phyloP scores from a whole-genome alignment of 2,888 invertebrate genomes.

The Crioceris asparagi region DNA sequence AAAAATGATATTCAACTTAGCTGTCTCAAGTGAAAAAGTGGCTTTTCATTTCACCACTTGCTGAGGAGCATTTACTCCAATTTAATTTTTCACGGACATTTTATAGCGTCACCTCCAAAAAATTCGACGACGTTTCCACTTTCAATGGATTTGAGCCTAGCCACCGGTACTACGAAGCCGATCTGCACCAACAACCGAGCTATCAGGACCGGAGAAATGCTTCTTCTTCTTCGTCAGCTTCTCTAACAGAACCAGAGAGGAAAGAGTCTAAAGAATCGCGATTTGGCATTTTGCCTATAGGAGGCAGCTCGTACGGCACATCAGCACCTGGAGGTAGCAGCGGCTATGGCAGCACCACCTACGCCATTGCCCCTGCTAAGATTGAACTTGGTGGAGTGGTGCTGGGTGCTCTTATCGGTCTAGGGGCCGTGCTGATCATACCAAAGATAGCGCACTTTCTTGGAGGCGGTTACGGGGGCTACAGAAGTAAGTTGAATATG shows the following conservation, averaged over 20 bases:
- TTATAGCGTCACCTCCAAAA: too few relatives aligned
- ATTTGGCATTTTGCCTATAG: constrained; percentile 37
- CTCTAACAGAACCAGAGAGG: background rate
- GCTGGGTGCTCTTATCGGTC: constrained; percentile 67
- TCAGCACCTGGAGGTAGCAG: constrained; percentile 38
- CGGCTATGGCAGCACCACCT: constrained; percentile 38
- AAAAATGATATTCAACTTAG: too few relatives aligned
- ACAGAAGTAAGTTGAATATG: constrained; percentile 59
- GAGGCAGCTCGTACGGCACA: constrained; percentile 43
- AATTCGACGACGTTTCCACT: constrained; percentile 6
- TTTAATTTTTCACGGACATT: too few relatives aligned
- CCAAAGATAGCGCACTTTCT: constrained; percentile 68
- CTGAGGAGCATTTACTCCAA: too few relatives aligned
- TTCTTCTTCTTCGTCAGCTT: too few relatives aligned
- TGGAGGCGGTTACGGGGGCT: constrained; percentile 53
- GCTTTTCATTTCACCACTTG: too few relatives aligned
- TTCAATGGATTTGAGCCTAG: constrained; percentile 40
- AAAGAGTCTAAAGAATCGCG: constrained; percentile 29
- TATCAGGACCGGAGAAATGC: constrained; percentile 15
- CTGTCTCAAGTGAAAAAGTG: too few relatives aligned
- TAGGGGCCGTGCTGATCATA: constrained; percentile 68
- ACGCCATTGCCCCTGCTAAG: constrained; percentile 61
- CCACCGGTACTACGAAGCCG: constrained; percentile 33
- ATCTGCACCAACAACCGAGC: constrained; percentile 17
- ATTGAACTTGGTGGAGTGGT: constrained; percentile 74